Conservation (phyloP, 2,888 invertebrate species). For the Mallateleia sp. region DNA sequence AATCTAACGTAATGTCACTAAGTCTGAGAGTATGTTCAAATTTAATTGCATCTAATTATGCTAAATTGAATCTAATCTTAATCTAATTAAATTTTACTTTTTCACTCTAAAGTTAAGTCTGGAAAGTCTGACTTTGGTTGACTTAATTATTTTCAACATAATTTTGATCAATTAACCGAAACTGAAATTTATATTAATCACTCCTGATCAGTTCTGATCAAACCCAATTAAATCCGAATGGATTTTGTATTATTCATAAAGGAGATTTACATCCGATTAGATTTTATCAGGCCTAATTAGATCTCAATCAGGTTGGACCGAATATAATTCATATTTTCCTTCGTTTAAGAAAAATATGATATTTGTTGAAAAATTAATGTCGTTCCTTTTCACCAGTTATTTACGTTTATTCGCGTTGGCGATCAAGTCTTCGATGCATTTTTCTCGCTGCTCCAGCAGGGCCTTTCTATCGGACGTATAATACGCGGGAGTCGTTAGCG, state of each 20-base stretch:
- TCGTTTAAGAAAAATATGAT: not conserved
- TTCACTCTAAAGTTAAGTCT: too few relatives aligned
- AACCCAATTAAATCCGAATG: too few relatives aligned
- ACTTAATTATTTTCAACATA: too few relatives aligned
- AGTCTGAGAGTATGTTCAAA: too few relatives aligned
- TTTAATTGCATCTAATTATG: too few relatives aligned
- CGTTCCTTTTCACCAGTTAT: conserved; percentile 46
- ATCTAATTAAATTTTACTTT: not conserved
- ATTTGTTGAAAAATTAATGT: conserved; percentile 11
- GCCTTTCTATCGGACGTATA: conserved; percentile 91
- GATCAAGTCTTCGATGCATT: conserved; percentile 83
- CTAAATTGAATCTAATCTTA: not conserved
- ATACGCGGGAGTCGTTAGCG: conserved; percentile 92
- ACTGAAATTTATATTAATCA: too few relatives aligned
- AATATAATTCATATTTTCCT: not conserved
- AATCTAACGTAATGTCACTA: too few relatives aligned
- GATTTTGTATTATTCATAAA: too few relatives aligned
- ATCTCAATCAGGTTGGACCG: not conserved
- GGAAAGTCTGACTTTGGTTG: too few relatives aligned
- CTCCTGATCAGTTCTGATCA: too few relatives aligned
- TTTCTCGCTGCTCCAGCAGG: conserved; percentile 83
- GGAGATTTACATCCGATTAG: not conserved
- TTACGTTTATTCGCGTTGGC: conserved; percentile 80
- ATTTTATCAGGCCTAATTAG: not conserved
- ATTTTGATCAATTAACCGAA: too few relatives aligned